Base-by-base conservation (phyloP, 30 jellyfish, hydroid and myxozoan species). In the Turritopsis rubra region DNA sequence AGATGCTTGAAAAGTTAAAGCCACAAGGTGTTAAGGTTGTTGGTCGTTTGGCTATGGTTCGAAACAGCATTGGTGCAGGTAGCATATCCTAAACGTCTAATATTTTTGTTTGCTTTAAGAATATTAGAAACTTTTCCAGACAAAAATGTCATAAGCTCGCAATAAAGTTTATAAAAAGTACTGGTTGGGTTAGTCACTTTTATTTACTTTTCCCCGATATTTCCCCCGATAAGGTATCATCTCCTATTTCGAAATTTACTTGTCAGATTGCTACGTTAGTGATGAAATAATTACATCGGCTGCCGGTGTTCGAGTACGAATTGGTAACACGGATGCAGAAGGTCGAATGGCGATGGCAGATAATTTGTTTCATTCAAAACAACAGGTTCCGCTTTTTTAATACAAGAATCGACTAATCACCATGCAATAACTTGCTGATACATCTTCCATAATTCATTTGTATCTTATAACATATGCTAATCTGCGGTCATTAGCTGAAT, bases 281-380 rank as follows among this genome's bases (percentile, higher is more conserved):
- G 99, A 93, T 72, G 99, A 93, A 80, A 93, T 93, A 54, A 93
- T 93, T 19, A 93, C 96, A 21, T 87, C 96, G 23, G 96, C 96
- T n/a, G 96, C 96, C 29, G 99, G 99, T 13, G 94, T 85, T 66
- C 92, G 99, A 0, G 96, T 93, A 9, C 82, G 99, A 26, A 94
- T 93, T 85, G 99, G 99, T 1, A 93, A 93, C 71, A 93, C 99
- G 16, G 99, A 93, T 82, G 99, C 99, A 19, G 99, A 93, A 73
- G 99, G 99, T 29, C 53, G 99, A 29, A 93, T 93, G 99, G 99
- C 89, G 16, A 93, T 93, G 99, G 88, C 99, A 20, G 99, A 93
- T 72, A 87, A 92, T 1, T 91, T 93, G 41, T 88, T 88, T 74
- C 88, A 88, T 66, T 83, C 88, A 27, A 79, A 88, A 27, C 31